Percentiles rank a stretch among this genome's conserved stretches.
Evolutionary conservation across 1,140 invertebrate genomes (phyloP).

Genomic region (Protaetia brevitarsis): DNA sequence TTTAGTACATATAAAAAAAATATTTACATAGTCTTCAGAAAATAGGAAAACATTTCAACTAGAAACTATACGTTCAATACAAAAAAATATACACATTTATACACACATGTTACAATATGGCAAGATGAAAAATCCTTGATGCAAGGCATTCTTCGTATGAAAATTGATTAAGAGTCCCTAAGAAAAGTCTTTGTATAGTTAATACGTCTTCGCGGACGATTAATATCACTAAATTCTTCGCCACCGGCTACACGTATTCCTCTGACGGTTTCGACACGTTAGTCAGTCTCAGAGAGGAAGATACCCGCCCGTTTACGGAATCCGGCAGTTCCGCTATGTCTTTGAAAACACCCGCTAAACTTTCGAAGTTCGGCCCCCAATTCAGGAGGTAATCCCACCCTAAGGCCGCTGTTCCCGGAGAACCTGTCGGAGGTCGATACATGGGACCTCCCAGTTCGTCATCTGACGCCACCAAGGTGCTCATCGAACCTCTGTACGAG

Average conservation of each 20-base stretch:
- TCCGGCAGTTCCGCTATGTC: constrained; percentile 93
- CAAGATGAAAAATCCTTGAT: constrained; percentile 46
- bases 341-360: constrained; percentile 91
- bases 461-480: constrained; percentile 88
- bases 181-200: not conserved
- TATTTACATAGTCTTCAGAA: constrained; percentile 23
- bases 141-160: constrained; percentile 36
- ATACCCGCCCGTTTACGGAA: constrained; percentile 62
- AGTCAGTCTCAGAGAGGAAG: constrained; percentile 63
- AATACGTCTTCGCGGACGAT: not conserved
- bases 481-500: constrained; percentile 88
- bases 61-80: constrained; percentile 22
- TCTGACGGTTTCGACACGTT: constrained; percentile 72
- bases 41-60: constrained; percentile 20
- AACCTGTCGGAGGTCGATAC: constrained; percentile 73
- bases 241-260: constrained; percentile 64
- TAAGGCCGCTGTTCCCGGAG: constrained; percentile 67
- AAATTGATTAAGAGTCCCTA: constrained; percentile 4
- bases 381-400: constrained; percentile 93
- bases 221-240: constrained; percentile 7
- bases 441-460: constrained; percentile 76
- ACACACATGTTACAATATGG: constrained; percentile 43
- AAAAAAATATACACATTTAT: constrained; percentile 23
- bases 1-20: constrained; percentile 26
- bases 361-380: constrained; percentile 95